phyloP scores from a whole-genome alignment of 1,140 invertebrate species.

The Dendroctonus ponderosae region DNA sequence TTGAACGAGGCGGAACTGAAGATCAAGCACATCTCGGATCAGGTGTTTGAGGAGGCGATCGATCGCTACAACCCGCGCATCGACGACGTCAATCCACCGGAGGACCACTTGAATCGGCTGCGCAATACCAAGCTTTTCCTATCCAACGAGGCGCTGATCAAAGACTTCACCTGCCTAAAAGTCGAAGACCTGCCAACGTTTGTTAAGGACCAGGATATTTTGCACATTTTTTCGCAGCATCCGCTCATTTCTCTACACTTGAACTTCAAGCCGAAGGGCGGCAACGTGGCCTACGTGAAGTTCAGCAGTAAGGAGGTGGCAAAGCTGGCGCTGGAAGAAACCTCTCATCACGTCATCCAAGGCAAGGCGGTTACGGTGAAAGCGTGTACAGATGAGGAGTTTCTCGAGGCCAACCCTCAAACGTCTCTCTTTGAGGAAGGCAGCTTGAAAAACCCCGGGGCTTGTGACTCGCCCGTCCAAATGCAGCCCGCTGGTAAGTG shows the following conservation, averaged over 20 bases:
- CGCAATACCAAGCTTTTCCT: slow-evolving; percentile 43
- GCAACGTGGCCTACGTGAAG: slow-evolving; percentile 68
- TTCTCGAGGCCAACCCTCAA: slow-evolving; percentile 50
- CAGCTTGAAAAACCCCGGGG: too few relatives aligned
- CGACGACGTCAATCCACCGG: slow-evolving; percentile 28
- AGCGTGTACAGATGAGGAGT: slow-evolving; percentile 56
- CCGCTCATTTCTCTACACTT: slow-evolving; percentile 70
- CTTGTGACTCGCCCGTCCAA: too few relatives aligned
- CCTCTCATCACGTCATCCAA: slow-evolving; percentile 57
- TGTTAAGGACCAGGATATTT: slow-evolving; percentile 74
- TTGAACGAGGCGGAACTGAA: slow-evolving; percentile 63
- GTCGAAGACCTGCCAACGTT: slow-evolving; percentile 71
- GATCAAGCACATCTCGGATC: slow-evolving; percentile 62
- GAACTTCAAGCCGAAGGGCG: slow-evolving; percentile 58
- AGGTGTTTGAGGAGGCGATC: slow-evolving; percentile 63
- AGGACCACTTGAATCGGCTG: slow-evolving; percentile 18
- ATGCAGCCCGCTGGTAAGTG: too few relatives aligned
- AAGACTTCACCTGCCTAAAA: slow-evolving; percentile 59
- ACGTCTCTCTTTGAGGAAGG: slow-evolving; percentile 39
- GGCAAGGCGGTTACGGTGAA: slow-evolving; percentile 57
- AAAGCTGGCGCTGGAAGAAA: slow-evolving; percentile 57
- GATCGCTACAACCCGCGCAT: slow-evolving; percentile 59
- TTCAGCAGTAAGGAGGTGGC: slow-evolving; percentile 71
- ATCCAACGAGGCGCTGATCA: slow-evolving; percentile 38
- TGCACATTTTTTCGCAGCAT: slow-evolving; percentile 71